A percentile compares a stretch with the other conserved stretches of the same genome.
These are phyloP conservation scores for Bagarius yarrelli DNA, from an alignment of 2,113 vertebrate species.

Conservation along the genomic window DNA sequence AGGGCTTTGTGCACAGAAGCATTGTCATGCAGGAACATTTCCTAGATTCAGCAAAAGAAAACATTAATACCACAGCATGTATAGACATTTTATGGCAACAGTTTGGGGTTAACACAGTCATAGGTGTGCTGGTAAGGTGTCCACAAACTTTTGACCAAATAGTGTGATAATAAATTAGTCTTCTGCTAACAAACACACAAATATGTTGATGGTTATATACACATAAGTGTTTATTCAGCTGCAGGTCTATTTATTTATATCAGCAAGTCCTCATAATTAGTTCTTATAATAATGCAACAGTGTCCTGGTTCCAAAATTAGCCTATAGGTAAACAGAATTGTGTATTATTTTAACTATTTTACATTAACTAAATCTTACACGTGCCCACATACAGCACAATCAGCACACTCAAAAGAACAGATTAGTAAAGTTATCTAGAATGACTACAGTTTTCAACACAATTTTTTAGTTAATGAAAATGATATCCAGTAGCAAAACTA, in stretches of 20 bases:
- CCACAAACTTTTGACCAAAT: too few relatives aligned
- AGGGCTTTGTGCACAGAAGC: too few relatives aligned
- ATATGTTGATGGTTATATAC: neutral
- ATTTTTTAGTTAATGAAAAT: too few relatives aligned
- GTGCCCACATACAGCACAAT: neutral
- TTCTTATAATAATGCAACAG: neutral
- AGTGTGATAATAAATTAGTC: neutral
- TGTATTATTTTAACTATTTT: neutral
- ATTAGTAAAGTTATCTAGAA: too few relatives aligned
- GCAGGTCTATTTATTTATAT: conserved; percentile 8
- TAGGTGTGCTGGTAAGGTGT: too few relatives aligned
- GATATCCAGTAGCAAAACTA: neutral
- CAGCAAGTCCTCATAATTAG: neutral
- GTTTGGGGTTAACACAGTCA: too few relatives aligned
- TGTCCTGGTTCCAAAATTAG: neutral
- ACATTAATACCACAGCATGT: too few relatives aligned
- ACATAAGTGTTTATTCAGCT: neutral
- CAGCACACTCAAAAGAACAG: too few relatives aligned
- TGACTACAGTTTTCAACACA: too few relatives aligned
- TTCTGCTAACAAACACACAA: neutral
- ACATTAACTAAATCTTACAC: neutral
- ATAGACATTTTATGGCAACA: too few relatives aligned
- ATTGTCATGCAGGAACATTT: too few relatives aligned
- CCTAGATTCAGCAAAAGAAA: too few relatives aligned
- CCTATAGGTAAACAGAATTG: conserved; percentile 3